Evolutionary conservation across 2,113 vertebrate genomes (phyloP).

Genomic region (Ammodytes dubius): DNA sequence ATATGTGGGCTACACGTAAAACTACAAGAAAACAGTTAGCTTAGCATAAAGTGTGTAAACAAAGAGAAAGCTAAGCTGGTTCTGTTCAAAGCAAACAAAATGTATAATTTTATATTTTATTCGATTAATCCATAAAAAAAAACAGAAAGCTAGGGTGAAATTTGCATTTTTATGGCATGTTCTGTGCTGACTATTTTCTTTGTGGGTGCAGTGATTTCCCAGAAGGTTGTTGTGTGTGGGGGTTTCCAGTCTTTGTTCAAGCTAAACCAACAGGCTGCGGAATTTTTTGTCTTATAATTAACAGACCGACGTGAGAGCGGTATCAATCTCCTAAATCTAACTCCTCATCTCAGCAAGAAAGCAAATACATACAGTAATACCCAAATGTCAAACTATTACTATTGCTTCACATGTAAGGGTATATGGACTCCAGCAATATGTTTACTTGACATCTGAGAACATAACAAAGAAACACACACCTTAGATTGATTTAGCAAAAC

Average conservation of each 20-base stretch:
- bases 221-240: neutral
- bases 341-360: neutral
- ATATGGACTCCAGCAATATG: neutral
- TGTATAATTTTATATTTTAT: neutral
- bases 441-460: neutral
- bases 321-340: neutral
- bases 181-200: neutral
- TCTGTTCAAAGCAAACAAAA: neutral
- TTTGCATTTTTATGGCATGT: neutral
- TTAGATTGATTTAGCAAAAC: neutral
- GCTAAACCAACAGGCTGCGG: neutral
- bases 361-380: neutral
- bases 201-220: neutral
- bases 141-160: neutral
- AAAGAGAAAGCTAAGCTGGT: neutral
- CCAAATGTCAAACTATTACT: neutral
- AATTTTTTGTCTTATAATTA: neutral
- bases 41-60: neutral
- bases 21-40: neutral
- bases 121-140: no score
- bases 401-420: neutral
- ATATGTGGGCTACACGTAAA: neutral
- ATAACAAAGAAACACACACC: neutral
- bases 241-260: constrained; percentile 2
- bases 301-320: neutral